Evolutionary conservation across 2,888 invertebrate species (phyloP).

Genomic region (Eumacrocentrus americanus): DNA sequence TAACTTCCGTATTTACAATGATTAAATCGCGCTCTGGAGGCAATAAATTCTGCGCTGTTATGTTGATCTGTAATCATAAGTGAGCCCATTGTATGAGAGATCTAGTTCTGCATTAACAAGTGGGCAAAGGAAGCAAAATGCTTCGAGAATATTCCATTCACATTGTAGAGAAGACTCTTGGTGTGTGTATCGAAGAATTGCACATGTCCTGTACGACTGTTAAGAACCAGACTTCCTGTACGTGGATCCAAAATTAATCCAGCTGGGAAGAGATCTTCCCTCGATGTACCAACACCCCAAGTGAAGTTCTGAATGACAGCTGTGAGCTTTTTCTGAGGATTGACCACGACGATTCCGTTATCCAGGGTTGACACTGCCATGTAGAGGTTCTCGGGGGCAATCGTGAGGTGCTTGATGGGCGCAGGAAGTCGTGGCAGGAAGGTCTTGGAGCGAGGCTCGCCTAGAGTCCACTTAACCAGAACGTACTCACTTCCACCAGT

Average conservation of each 20-base stretch:
- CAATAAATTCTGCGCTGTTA: slow-evolving; percentile 73
- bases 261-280: slow-evolving; percentile 64
- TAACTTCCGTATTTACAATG: slow-evolving; percentile 72
- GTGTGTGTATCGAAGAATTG: slow-evolving; percentile 75
- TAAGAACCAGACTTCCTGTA: slow-evolving; percentile 71
- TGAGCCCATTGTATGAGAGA: background rate
- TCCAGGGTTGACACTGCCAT: slow-evolving; percentile 73
- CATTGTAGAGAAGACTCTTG: slow-evolving; percentile 73
- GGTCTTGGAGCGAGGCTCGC: slow-evolving; percentile 62
- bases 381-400: slow-evolving; percentile 69
- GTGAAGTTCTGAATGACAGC: slow-evolving; percentile 74
- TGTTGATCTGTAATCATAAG: slow-evolving; percentile 67
- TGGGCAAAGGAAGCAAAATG: slow-evolving; percentile 1
- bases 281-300: slow-evolving; percentile 63
- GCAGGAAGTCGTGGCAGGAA: slow-evolving; percentile 76
- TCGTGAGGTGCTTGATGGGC: slow-evolving; percentile 69
- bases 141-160: slow-evolving; percentile 59
- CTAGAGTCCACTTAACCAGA: slow-evolving; percentile 76
- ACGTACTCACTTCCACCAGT: slow-evolving; percentile 82
- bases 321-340: slow-evolving; percentile 64
- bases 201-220: slow-evolving; percentile 75
- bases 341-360: slow-evolving; percentile 70
- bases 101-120: background rate
- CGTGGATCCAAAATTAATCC: slow-evolving; percentile 69
- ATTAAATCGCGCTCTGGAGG: slow-evolving; percentile 68